These are phyloP conservation scores for Xenopus tropicalis DNA, from an alignment of 2,113 vertebrate species.

Conservation along the genomic window DNA sequence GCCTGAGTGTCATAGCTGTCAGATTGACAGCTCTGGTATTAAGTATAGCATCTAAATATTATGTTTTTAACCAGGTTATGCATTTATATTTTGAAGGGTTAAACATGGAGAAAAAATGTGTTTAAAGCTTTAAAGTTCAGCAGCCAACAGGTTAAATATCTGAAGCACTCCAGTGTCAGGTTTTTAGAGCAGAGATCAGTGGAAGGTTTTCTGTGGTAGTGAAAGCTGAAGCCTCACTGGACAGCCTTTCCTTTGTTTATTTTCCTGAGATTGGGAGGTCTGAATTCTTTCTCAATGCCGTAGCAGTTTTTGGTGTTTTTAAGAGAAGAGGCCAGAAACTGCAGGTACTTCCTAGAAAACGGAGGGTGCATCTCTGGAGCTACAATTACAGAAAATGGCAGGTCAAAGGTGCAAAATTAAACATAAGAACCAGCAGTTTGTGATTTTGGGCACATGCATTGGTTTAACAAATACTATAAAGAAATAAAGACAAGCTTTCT, in stretches of 20 bases:
- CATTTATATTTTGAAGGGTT: too few species aligned
- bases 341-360: conserved; percentile 59
- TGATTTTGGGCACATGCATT: conserved; percentile 36
- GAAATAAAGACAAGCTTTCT: conserved; percentile 59
- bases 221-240: conserved; percentile 49
- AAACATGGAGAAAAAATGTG: too few species aligned
- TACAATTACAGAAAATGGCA: conserved; percentile 37
- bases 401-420: conserved; percentile 33
- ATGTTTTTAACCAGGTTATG: too few species aligned
- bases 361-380: conserved; percentile 28
- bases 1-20: too few species aligned
- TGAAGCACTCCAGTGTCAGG: conserved; percentile 21
- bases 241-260: conserved; percentile 59
- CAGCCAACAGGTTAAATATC: conserved; percentile 30
- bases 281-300: conserved; percentile 60
- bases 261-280: conserved; percentile 57
- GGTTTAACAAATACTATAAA: conserved; percentile 36
- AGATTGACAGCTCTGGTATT: too few species aligned
- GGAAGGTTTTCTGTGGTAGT: conserved; percentile 39
- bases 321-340: conserved; percentile 48
- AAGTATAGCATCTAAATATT: too few species aligned
- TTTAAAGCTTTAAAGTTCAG: not conserved
- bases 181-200: conserved; percentile 35
- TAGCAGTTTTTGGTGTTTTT: conserved; percentile 48
- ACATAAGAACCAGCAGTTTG: conserved; percentile 30